Evolutionary conservation across 2,888 invertebrate genomes (phyloP).

Genomic region (Yponomeuta evonymella): DNA sequence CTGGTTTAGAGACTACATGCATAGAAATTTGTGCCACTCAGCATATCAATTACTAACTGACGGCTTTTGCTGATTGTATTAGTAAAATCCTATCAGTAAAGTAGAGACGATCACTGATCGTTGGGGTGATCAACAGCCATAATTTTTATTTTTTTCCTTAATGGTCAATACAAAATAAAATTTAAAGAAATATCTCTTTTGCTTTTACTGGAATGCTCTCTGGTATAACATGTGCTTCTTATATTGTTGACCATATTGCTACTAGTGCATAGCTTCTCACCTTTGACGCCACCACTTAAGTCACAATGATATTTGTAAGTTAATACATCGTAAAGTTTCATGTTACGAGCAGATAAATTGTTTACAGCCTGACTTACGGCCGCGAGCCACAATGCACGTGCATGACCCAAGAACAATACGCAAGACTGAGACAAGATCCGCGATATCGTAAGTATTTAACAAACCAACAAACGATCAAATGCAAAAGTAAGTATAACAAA

Average conservation of each 20-base stretch:
- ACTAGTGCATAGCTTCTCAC: background rate
- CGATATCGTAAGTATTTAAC: constrained; percentile 78
- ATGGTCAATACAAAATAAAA: too few species aligned
- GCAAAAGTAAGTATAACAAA: background rate
- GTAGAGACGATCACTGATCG: too few species aligned
- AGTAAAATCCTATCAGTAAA: too few species aligned
- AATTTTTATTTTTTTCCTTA: too few species aligned
- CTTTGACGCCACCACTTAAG: background rate
- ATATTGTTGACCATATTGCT: too few species aligned
- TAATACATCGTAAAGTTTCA: background rate
- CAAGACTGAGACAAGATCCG: constrained; percentile 89
- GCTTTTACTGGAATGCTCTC: too few species aligned
- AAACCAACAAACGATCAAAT: background rate
- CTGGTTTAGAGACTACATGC: background rate
- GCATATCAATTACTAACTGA: background rate
- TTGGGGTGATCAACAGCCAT: too few species aligned
- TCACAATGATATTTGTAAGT: background rate
- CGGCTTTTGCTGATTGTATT: too few species aligned
- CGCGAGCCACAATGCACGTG: constrained; percentile 96
- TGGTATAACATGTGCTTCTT: too few species aligned
- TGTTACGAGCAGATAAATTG: background rate
- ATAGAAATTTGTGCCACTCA: background rate
- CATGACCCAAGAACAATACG: constrained; percentile 95
- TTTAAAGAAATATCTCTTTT: too few species aligned
- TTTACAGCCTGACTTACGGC: constrained; percentile 55